Conservation (phyloP, 2,797 vertebrate genomes). For the Pitangus sulphuratus region DNA sequence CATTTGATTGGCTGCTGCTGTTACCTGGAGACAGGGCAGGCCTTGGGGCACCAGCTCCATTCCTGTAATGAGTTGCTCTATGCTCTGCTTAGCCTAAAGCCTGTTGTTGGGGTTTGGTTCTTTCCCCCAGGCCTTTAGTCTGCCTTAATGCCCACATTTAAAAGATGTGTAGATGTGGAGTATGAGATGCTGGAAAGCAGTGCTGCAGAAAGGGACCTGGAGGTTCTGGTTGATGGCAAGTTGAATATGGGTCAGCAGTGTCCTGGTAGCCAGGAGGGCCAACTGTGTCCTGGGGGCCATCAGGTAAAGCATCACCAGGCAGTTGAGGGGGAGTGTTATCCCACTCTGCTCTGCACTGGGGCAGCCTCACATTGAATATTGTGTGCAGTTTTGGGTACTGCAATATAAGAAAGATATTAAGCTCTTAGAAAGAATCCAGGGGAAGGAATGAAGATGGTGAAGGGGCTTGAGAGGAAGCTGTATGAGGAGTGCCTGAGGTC, state of each 20-base stretch:
- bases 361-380: neutral
- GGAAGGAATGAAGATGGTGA: neutral
- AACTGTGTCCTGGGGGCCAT: accelerated
- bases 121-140: too few relatives aligned
- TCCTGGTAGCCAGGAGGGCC: neutral
- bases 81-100: too few relatives aligned
- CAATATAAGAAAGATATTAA: neutral
- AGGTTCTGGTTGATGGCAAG: neutral
- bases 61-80: too few relatives aligned
- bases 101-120: too few relatives aligned
- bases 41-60: too few relatives aligned
- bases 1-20: too few relatives aligned
- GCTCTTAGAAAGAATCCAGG: neutral
- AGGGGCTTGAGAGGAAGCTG: accelerated
- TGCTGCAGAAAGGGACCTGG: neutral
- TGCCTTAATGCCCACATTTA: too few relatives aligned
- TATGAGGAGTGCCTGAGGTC: accelerated
- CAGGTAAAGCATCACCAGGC: accelerated
- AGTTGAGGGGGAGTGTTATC: neutral
- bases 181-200: neutral
- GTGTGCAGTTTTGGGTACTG: neutral
- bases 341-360: neutral
- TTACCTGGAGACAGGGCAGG: too few relatives aligned
- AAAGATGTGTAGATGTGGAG: neutral
- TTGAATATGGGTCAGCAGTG: neutral